phyloP scores from a whole-genome alignment of 2,888 invertebrate species.

The Dasypolia templi region DNA sequence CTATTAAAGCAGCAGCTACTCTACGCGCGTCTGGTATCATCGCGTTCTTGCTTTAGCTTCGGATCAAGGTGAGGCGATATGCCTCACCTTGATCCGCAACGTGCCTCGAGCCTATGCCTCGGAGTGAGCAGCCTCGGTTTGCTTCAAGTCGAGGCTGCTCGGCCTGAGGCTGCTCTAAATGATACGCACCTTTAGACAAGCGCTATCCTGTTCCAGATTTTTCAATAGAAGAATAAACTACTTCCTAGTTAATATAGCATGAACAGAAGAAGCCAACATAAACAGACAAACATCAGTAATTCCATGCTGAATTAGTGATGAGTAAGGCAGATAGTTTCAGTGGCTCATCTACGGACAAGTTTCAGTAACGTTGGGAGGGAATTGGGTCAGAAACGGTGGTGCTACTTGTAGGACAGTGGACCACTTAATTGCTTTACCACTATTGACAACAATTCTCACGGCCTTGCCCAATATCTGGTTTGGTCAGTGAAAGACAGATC shows the following conservation, averaged over 20 bases:
- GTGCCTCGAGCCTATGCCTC: too few relatives aligned
- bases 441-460: neutral
- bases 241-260: neutral
- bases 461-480: too few relatives aligned
- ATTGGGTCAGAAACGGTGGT: conserved; percentile 43
- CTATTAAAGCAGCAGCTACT: too few relatives aligned
- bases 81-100: too few relatives aligned
- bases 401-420: neutral
- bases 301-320: conserved; percentile 35
- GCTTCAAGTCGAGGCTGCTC: too few relatives aligned
- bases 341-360: conserved; percentile 42
- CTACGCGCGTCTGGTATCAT: too few relatives aligned
- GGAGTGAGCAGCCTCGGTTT: too few relatives aligned
- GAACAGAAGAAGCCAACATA: neutral
- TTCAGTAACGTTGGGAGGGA: conserved; percentile 41
- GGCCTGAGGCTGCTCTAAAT: too few relatives aligned
- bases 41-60: too few relatives aligned
- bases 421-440: neutral
- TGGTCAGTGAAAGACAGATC: too few relatives aligned
- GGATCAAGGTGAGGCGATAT: too few relatives aligned
- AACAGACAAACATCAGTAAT: conserved; percentile 18
- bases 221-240: neutral
- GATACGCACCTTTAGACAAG: too few relatives aligned
- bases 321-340: conserved; percentile 45
- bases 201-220: neutral